Conservation (phyloP, 2,113 vertebrate species). For the Baryphthengus martii region DNA sequence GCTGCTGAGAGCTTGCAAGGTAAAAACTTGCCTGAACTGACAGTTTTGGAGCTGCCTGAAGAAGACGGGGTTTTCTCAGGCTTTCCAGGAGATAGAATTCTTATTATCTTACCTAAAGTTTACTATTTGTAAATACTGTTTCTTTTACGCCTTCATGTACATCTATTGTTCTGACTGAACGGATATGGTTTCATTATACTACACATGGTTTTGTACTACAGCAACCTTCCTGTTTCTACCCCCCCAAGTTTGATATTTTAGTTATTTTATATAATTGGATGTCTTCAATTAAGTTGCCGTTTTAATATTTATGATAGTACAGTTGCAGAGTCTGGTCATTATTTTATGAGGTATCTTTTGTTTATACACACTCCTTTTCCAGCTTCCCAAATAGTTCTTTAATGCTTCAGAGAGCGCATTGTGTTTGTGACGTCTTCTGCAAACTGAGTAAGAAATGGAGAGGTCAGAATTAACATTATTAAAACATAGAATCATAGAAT, state of each 20-base stretch:
- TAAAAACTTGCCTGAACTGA: not conserved
- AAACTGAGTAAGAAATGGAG: not conserved
- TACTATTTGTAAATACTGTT: not conserved
- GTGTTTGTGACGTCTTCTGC: not conserved
- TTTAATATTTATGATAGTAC: not conserved
- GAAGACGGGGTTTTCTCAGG: not conserved
- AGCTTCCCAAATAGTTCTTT: not conserved
- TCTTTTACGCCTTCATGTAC: not conserved
- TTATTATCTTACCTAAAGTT: not conserved
- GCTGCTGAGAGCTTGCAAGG: not conserved
- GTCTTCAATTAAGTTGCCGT: not conserved
- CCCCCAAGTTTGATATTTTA: not conserved
- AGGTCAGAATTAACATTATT: not conserved
- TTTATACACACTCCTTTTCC: not conserved
- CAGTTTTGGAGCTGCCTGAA: not conserved
- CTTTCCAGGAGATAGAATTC: not conserved
- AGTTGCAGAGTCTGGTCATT: not conserved
- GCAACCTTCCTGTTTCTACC: not conserved
- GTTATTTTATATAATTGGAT: not conserved
- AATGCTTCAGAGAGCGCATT: not conserved
- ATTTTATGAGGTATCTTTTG: not conserved
- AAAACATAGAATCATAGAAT: no score
- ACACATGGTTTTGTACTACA: not conserved
- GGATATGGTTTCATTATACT: not conserved
- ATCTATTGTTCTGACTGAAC: not conserved